Conservation (phyloP, 2,113 vertebrate genomes). For the Octodon degus region DNA sequence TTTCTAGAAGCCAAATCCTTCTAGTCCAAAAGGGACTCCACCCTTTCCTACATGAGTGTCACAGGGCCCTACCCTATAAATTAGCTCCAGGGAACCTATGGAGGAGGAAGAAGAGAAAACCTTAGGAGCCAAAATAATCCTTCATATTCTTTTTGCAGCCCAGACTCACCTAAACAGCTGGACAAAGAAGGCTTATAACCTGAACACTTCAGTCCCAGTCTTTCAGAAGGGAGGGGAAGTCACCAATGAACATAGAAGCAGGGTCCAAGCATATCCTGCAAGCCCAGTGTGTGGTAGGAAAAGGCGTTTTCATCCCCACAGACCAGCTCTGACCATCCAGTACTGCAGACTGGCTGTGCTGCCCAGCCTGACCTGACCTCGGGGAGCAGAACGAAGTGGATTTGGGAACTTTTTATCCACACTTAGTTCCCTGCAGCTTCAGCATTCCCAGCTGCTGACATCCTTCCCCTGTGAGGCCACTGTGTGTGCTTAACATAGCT, state of each 20-base stretch:
- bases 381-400: not conserved
- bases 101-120: not conserved
- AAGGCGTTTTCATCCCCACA: not conserved
- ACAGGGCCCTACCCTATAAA: not conserved
- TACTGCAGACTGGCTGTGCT: not conserved
- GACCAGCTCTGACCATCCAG: not conserved
- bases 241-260: not conserved
- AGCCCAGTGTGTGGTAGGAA: not conserved
- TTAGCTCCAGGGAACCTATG: not conserved
- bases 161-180: not conserved
- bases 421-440: conserved; percentile 66
- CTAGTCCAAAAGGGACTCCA: not conserved
- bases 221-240: not conserved
- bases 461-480: conserved; percentile 9
- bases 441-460: conserved; percentile 37
- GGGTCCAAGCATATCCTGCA: rapidly evolving
- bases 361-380: conserved; percentile 44
- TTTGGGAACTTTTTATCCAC: conserved; percentile 38
- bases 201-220: not conserved
- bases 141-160: not conserved
- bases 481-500: conserved; percentile 51
- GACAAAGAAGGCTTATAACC: not conserved
- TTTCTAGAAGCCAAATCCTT: conserved; percentile 13
- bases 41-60: rapidly evolving
- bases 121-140: not conserved